A percentile compares a stretch with the other conserved stretches of the same genome.
phyloP scores from a whole-genome alignment of 2,113 vertebrate species.

The Chauna torquata region DNA sequence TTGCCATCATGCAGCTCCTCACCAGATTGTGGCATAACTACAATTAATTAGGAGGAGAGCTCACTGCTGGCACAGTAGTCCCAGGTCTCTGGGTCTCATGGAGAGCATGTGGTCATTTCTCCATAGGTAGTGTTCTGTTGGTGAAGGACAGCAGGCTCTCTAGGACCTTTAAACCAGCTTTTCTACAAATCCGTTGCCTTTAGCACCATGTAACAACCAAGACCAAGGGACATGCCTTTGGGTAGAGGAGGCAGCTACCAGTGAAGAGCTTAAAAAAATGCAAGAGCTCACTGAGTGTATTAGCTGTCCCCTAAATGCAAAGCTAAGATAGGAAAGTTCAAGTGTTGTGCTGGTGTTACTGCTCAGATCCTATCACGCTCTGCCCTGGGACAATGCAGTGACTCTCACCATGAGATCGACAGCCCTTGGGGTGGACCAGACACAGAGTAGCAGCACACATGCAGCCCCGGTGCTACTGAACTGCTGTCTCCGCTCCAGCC shows the following conservation, averaged over 20 bases:
- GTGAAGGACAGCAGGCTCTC: neutral
- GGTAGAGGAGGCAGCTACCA: neutral
- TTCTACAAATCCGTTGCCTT: neutral
- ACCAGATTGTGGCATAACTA: constrained; percentile 33
- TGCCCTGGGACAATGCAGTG: neutral
- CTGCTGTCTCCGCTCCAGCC: neutral
- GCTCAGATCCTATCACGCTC: neutral
- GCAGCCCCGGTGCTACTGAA: neutral
- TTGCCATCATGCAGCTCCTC: constrained; percentile 4
- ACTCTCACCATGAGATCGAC: neutral
- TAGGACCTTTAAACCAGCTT: neutral
- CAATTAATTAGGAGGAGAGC: constrained; percentile 53
- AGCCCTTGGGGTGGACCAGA: neutral
- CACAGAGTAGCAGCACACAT: neutral
- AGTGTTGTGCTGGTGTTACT: neutral
- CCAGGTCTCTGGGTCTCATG: neutral
- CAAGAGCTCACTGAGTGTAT: neutral
- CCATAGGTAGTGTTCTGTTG: neutral
- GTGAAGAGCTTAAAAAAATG: neutral
- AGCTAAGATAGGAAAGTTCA: neutral
- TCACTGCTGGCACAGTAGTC: neutral
- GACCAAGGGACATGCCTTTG: neutral
- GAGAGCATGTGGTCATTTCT: neutral
- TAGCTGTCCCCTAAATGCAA: neutral
- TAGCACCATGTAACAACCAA: neutral